Evolutionary conservation across 2,888 invertebrate genomes (phyloP).

Genomic region (Smittia aterrima): DNA sequence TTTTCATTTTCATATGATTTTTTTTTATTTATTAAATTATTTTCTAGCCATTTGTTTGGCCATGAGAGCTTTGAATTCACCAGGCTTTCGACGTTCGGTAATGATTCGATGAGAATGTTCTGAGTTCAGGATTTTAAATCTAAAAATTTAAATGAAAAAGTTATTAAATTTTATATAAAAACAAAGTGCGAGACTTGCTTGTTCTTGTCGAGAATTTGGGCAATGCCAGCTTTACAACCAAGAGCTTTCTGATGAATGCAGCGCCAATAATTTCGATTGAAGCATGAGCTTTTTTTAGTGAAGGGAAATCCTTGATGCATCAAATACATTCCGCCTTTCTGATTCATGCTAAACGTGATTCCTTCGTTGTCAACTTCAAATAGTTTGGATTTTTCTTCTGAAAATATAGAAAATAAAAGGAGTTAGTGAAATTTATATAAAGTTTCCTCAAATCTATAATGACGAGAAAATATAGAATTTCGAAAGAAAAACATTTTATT

Average conservation of each 20-base stretch:
- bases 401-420: background rate
- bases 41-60: background rate
- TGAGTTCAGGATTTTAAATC: background rate
- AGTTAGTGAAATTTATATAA: background rate
- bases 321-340: constrained; percentile 37
- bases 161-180: constrained; percentile 21
- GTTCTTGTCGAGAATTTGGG: constrained; percentile 7
- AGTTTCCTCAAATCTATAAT: background rate
- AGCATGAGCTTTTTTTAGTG: constrained; percentile 28
- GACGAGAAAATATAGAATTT: too few relatives aligned
- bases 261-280: constrained; percentile 23
- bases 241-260: constrained; percentile 34
- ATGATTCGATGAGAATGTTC: constrained; percentile 26
- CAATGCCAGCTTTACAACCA: constrained; percentile 24
- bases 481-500: too few relatives aligned
- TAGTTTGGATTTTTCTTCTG: background rate
- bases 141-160: background rate
- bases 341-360: constrained; percentile 37
- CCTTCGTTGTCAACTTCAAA: constrained; percentile 18
- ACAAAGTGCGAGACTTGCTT: too few relatives aligned
- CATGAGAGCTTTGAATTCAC: constrained; percentile 24
- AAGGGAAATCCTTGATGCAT: constrained; percentile 24
- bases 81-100: background rate
- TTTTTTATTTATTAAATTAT: background rate
- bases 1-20: background rate